Conservation (phyloP, 2,113 vertebrate genomes). For the Spea multiplicata region DNA sequence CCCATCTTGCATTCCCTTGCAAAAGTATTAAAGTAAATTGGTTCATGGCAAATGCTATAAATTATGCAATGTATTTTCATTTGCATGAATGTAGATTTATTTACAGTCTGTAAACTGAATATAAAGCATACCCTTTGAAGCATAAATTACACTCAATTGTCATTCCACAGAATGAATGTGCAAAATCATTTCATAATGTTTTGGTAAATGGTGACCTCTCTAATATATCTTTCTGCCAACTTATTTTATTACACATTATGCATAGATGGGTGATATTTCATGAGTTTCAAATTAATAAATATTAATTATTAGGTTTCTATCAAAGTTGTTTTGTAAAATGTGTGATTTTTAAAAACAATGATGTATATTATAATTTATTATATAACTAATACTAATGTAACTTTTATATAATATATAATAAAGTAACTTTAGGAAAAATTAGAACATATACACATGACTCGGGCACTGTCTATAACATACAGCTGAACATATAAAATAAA, state of each 20-base stretch:
- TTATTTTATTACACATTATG: slow-evolving; percentile 34
- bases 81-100: slow-evolving; percentile 49
- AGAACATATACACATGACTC: too few species aligned
- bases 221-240: slow-evolving; percentile 40
- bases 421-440: too few species aligned
- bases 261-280: slow-evolving; percentile 22
- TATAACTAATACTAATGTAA: too few species aligned
- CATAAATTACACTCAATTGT: slow-evolving; percentile 37
- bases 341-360: too few species aligned
- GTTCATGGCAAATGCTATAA: slow-evolving; percentile 35
- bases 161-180: slow-evolving; percentile 40
- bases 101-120: slow-evolving; percentile 37
- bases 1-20: slow-evolving; percentile 15
- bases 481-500: too few species aligned
- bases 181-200: slow-evolving; percentile 32
- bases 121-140: slow-evolving; percentile 35
- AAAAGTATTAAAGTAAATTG: slow-evolving; percentile 34
- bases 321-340: too few species aligned
- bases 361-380: too few species aligned
- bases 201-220: slow-evolving; percentile 43
- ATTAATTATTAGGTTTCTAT: neutral
- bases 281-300: neutral
- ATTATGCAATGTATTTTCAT: slow-evolving; percentile 43
- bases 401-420: too few species aligned
- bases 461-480: too few species aligned